Conservation (phyloP, 2,888 invertebrate species). For the Drosophila mettleri region DNA sequence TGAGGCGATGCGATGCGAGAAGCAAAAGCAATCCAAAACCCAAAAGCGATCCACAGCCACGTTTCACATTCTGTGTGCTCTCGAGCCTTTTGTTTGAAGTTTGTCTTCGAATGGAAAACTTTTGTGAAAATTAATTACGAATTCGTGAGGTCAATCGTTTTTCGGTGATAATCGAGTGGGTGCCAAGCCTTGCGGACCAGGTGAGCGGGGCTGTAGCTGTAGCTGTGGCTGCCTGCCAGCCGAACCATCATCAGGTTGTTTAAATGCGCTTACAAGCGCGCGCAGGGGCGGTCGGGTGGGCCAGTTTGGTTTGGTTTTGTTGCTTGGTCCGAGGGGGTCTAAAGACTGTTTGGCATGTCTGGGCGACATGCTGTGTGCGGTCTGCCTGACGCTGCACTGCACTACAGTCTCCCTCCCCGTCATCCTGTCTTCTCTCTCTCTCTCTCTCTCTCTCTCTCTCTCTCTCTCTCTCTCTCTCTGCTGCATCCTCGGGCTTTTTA, state of each 20-base stretch:
- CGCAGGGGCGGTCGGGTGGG: not conserved
- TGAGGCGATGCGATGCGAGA: constrained; percentile 9
- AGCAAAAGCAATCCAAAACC: constrained; percentile 35
- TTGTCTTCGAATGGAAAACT: constrained; percentile 78
- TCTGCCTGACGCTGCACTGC: constrained; percentile 18
- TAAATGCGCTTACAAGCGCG: constrained; percentile 59
- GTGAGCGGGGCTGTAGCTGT: not conserved
- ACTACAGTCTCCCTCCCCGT: not conserved
- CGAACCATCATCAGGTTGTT: constrained; percentile 70
- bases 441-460: not conserved
- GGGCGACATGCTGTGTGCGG: constrained; percentile 65
- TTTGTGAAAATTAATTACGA: constrained; percentile 82
- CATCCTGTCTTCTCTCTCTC: constrained; percentile 7
- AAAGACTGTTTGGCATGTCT: constrained; percentile 26
- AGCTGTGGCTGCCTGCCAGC: not conserved
- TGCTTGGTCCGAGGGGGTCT: constrained; percentile 4
- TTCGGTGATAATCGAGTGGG: constrained; percentile 81
- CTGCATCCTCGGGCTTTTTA: constrained; percentile 56
- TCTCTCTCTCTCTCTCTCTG: constrained; percentile 12
- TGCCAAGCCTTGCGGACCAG: constrained; percentile 56
- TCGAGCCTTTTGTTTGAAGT: constrained; percentile 73
- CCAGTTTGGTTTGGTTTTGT: not conserved
- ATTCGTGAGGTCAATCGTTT: constrained; percentile 82
- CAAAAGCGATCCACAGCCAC: constrained; percentile 31
- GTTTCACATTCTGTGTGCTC: constrained; percentile 44